Percentiles rank a stretch among this genome's conserved stretches.
phyloP scores from a whole-genome alignment of 2,113 vertebrate species.

The Calonectris borealis region DNA sequence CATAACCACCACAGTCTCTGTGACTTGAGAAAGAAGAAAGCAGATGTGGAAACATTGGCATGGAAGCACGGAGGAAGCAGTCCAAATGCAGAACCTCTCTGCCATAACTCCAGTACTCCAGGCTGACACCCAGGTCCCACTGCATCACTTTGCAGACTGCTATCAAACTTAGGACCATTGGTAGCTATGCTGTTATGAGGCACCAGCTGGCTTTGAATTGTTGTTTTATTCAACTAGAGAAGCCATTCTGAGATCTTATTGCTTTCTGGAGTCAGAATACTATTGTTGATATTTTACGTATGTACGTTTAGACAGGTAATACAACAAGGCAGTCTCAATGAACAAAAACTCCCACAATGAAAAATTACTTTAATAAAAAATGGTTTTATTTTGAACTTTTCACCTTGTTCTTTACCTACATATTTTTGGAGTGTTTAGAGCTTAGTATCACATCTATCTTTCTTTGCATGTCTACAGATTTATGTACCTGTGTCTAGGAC shows the following conservation, averaged over 20 bases:
- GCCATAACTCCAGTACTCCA: neutral
- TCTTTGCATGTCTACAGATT: neutral
- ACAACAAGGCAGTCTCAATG: neutral
- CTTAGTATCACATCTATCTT: neutral
- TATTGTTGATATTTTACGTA: neutral
- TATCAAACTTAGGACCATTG: neutral
- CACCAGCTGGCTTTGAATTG: neutral
- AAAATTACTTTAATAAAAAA: neutral
- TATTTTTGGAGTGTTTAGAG: neutral
- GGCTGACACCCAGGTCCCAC: neutral
- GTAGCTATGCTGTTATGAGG: neutral
- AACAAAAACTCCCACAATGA: neutral
- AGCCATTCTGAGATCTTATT: neutral
- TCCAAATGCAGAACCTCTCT: neutral
- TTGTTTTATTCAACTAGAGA: neutral
- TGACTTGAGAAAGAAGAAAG: neutral
- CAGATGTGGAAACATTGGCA: neutral
- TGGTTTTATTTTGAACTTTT: neutral
- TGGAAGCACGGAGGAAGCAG: neutral
- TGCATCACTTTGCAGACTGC: neutral
- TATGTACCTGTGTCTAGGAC: neutral
- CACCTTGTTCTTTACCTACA: neutral
- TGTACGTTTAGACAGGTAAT: neutral
- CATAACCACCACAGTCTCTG: neutral
- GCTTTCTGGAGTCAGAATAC: neutral